A percentile compares a stretch with the other conserved stretches of the same genome.
phyloP scores from a whole-genome alignment of 2,113 vertebrate genomes.

The Candoia aspera region DNA sequence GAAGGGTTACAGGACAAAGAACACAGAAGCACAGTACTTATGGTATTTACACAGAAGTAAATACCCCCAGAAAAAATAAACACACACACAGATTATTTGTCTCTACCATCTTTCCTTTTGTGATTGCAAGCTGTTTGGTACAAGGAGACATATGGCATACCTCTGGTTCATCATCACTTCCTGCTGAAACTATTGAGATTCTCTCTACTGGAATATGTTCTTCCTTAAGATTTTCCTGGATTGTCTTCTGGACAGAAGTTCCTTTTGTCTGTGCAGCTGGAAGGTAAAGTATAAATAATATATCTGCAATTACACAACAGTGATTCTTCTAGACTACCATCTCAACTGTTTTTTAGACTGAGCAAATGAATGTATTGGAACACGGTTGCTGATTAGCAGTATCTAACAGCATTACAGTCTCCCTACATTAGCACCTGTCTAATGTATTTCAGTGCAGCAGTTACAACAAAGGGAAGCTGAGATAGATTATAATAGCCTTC shows the following conservation, averaged over 20 bases:
- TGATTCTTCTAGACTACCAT: neutral
- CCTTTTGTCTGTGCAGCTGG: conserved; percentile 46
- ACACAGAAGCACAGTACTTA: neutral
- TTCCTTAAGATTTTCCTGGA: conserved; percentile 44
- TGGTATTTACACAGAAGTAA: conserved; percentile 4
- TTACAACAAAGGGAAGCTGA: neutral
- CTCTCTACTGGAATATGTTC: conserved; percentile 20
- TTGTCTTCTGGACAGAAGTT: conserved; percentile 31
- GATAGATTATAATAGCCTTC: neutral
- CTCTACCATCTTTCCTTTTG: neutral
- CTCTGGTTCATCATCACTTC: conserved; percentile 44
- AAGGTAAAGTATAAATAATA: conserved; percentile 21
- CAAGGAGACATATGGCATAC: conserved; percentile 51
- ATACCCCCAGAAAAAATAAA: neutral
- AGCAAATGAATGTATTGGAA: neutral
- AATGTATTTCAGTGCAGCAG: neutral
- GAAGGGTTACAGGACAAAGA: neutral
- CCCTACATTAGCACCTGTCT: neutral
- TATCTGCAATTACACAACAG: conserved; percentile 1
- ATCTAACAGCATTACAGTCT: neutral
- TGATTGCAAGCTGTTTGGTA: conserved; percentile 1
- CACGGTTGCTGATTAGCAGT: neutral
- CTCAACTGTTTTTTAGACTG: neutral
- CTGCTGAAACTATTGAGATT: conserved; percentile 32
- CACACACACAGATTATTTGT: neutral